Percentiles rank a stretch among this genome's conserved stretches.
These are phyloP conservation scores for Pammene aurita DNA, from an alignment of 2,888 invertebrate genomes.

Conservation along the genomic window DNA sequence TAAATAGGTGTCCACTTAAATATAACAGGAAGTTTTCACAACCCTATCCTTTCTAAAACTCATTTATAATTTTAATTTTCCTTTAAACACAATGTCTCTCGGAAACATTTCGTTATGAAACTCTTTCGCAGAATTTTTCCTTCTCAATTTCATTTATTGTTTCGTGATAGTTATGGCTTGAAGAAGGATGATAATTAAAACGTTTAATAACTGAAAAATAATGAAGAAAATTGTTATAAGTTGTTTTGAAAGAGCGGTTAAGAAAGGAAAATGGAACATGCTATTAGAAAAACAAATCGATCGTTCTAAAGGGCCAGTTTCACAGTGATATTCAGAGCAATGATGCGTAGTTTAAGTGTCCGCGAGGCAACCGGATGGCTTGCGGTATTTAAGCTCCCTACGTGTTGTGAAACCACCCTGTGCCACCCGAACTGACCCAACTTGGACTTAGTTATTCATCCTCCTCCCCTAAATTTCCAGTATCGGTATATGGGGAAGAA, in stretches of 20 bases:
- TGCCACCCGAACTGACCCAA: no score
- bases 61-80: conserved; percentile 29
- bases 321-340: no score
- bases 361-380: no score
- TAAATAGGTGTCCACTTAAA: background rate
- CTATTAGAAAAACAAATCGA: background rate
- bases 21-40: background rate
- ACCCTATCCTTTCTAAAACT: conserved; percentile 8
- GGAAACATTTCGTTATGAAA: conserved; percentile 16
- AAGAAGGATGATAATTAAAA: conserved; percentile 2
- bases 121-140: conserved; percentile 17
- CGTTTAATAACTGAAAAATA: background rate
- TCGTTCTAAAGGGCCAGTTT: no score
- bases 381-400: no score
- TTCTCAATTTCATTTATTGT: conserved; percentile 27
- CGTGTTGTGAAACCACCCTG: no score
- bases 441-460: no score
- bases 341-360: no score
- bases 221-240: background rate
- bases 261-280: background rate
- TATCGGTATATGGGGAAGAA: no score
- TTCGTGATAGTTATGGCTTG: conserved; percentile 1
- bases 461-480: no score
- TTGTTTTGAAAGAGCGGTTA: background rate
- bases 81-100: conserved; percentile 23